Evolutionary conservation across 2,888 invertebrate genomes (phyloP), one percentile per base, ranked within the genome.

Genomic region (Melanostoma scalare): DNA sequence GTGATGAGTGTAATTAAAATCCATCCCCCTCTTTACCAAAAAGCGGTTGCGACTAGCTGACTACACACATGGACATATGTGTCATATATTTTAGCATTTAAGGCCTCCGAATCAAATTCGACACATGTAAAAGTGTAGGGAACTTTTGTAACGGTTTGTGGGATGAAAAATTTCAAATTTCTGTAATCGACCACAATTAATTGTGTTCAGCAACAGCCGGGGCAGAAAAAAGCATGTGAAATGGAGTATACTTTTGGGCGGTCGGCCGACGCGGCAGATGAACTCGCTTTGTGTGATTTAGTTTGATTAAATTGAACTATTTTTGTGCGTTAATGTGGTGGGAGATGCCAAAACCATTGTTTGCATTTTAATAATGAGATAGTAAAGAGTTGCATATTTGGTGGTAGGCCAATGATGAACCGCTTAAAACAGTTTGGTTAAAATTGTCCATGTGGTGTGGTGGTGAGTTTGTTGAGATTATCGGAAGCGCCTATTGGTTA

Each of bases 111-210:
- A 63, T 73, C 35, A 68, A 82, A 73, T 72, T 76, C 81, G 76
- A 72, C 71, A 68, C 56, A 67, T 69, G 20, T 20, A 20, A 20
- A 20, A 20, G 20, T 20, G 20, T 20, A 20, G 20, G 20, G 20
- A 6, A 52, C 20, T 31, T 48, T 63, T 63, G 63, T 63, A 56
- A 52, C 33, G 42, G 4, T 9, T 31, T 46, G 53, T 30, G 35
- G 56, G 10, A 5, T 46, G 31, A 73, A 73, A 74, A 77, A 61
- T 63, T 63, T 78, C 68, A 46, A 65, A 82, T 73, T 82, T 78
- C 73, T 82, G 78, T 82, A 82, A 78, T 82, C 82, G 82, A 82
- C 82, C 82, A 74, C 82, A 82, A 82, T 78, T 78, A 68, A 82
- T 82, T 82, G 82, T 60, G 69, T n/a, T 52, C 60, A 50, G 6